These are phyloP conservation scores for Artemia franciscana DNA, from an alignment of 1,140 invertebrate species.

Conservation along the genomic window DNA sequence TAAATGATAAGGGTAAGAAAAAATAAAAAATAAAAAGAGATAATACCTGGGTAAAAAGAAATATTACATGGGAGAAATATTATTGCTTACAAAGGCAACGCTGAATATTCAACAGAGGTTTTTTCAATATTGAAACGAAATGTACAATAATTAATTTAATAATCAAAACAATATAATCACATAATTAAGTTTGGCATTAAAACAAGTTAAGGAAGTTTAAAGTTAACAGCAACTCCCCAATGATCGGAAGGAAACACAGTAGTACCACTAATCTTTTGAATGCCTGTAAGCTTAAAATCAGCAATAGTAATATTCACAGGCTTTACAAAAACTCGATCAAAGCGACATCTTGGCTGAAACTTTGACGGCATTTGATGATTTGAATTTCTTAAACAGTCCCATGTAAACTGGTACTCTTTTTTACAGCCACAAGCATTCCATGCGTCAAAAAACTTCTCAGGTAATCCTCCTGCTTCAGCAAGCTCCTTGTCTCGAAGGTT, in stretches of 20 bases:
- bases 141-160: no score
- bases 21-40: no score
- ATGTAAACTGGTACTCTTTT: slow-evolving; percentile 29
- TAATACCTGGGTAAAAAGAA: no score
- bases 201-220: no score
- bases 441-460: slow-evolving; percentile 24
- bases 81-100: no score
- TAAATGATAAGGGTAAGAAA: no score
- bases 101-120: no score
- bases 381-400: slow-evolving; percentile 29
- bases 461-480: slow-evolving; percentile 21
- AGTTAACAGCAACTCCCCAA: slow-evolving; percentile 32
- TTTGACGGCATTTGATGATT: slow-evolving; percentile 21
- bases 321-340: slow-evolving; percentile 31
- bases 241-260: slow-evolving; percentile 34
- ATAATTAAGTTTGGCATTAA: no score
- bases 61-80: no score
- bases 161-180: no score
- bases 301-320: slow-evolving; percentile 18
- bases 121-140: no score
- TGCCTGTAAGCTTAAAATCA: slow-evolving; percentile 31
- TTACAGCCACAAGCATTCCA: slow-evolving; percentile 30
- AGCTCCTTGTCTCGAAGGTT: slow-evolving; percentile 34
- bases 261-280: slow-evolving; percentile 26
- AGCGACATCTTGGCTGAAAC: slow-evolving; percentile 25